Percentiles rank a stretch among this genome's conserved stretches.
Conservation (phyloP, 2,797 vertebrate species). For the Tauraco hartlaubi region DNA sequence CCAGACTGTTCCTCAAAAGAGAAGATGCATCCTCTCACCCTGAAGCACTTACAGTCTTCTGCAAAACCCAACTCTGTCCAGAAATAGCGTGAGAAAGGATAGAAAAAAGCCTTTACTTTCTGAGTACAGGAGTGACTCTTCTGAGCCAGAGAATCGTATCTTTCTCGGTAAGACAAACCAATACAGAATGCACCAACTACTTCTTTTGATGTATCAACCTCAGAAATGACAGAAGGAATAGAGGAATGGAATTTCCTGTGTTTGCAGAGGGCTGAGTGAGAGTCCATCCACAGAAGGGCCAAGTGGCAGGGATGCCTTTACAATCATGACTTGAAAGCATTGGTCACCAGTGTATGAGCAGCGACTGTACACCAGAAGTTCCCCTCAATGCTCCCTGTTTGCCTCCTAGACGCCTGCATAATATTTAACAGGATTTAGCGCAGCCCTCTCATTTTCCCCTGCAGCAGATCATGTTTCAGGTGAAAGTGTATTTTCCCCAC, state of each 20-base stretch:
- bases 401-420: background rate
- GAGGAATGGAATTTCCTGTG: background rate
- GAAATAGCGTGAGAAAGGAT: background rate
- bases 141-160: background rate
- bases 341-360: background rate
- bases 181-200: background rate
- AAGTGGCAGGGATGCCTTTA: background rate
- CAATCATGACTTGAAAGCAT: background rate
- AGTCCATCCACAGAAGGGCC: background rate
- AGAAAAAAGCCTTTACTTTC: background rate
- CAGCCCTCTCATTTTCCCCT: background rate
- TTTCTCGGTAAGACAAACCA: background rate
- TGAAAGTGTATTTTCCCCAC: background rate
- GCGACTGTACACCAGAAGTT: background rate
- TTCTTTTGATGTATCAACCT: background rate
- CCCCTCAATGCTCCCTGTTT: background rate
- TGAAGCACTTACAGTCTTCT: background rate
- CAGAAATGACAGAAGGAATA: background rate
- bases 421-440: background rate
- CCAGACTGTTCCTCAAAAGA: background rate
- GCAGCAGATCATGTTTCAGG: background rate
- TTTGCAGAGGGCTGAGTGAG: background rate
- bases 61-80: background rate
- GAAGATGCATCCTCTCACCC: background rate
- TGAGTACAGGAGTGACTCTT: background rate